Conservation (phyloP, 2,888 invertebrate genomes). For the Tachina grossa region DNA sequence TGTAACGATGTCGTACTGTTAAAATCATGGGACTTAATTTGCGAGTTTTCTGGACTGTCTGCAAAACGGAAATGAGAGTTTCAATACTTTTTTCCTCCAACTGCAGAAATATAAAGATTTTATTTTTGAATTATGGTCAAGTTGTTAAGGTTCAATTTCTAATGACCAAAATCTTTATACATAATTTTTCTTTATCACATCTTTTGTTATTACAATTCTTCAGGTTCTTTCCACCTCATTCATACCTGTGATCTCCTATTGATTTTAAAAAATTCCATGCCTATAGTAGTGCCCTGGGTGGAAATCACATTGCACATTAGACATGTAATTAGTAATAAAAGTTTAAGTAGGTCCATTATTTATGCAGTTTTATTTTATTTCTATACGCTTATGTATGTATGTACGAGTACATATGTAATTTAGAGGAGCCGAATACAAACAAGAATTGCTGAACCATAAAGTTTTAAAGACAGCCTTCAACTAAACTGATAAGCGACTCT, state of each 20-base stretch:
- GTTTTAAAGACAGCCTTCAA: conserved; percentile 66
- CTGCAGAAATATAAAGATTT: neutral
- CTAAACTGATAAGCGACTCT: conserved; percentile 56
- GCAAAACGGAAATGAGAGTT: conserved; percentile 7
- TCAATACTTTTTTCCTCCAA: neutral
- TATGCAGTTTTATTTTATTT: neutral
- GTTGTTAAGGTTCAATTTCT: neutral
- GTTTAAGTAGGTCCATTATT: conserved; percentile 52
- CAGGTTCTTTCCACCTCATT: neutral
- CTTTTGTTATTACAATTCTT: too few relatives aligned
- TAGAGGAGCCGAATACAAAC: conserved; percentile 30
- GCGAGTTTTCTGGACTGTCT: conserved; percentile 62
- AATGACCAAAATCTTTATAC: neutral
- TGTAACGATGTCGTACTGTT: conserved; percentile 62
- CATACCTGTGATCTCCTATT: conserved; percentile 60
- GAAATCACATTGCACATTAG: conserved; percentile 18
- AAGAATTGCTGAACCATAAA: conserved; percentile 65
- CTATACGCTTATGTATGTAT: neutral
- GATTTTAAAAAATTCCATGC: conserved; percentile 56
- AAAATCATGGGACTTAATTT: conserved; percentile 69
- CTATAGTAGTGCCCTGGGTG: conserved; percentile 39
- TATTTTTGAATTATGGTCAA: neutral
- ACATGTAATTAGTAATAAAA: conserved; percentile 44
- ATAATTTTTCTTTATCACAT: too few relatives aligned
- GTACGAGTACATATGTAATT: conserved; percentile 3